phyloP scores from a whole-genome alignment of 2,888 invertebrate species.

The Marasmarcha lunaedactyla region DNA sequence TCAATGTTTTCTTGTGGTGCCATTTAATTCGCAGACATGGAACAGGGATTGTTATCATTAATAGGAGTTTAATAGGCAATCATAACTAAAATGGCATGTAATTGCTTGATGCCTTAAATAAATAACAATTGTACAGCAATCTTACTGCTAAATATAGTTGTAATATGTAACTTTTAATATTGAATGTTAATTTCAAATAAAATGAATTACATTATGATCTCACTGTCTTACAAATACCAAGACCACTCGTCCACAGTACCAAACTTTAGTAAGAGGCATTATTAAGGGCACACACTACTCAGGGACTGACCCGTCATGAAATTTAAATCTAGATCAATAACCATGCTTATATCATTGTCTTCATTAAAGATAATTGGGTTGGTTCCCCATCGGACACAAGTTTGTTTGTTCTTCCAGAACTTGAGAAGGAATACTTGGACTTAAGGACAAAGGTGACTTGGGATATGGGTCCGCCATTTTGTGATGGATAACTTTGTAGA shows the following conservation, averaged over 20 bases:
- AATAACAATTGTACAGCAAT: no score
- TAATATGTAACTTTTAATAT: no score
- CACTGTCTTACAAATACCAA: slow-evolving; percentile 32
- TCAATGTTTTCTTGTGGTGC: no score
- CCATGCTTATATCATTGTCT: slow-evolving; percentile 72
- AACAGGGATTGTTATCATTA: no score
- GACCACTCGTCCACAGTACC: slow-evolving; percentile 19
- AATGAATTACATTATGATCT: no score
- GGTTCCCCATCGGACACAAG: slow-evolving; percentile 60
- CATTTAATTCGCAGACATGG: no score
- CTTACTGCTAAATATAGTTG: no score
- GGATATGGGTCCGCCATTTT: not conserved
- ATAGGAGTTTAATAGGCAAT: no score
- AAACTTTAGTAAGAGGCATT: slow-evolving; percentile 64
- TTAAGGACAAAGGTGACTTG: slow-evolving; percentile 24
- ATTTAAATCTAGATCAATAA: slow-evolving; percentile 72
- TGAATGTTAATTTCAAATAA: no score
- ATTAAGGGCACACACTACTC: slow-evolving; percentile 66
- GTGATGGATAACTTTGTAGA: not conserved
- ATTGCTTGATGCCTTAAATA: no score
- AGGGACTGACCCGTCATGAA: slow-evolving; percentile 71
- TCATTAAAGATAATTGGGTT: slow-evolving; percentile 72
- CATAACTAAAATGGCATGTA: no score
- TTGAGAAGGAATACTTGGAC: slow-evolving; percentile 66
- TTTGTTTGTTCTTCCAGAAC: slow-evolving; percentile 65